Conservation (phyloP, 2,888 invertebrate species). For the Mimachlamys varia region DNA sequence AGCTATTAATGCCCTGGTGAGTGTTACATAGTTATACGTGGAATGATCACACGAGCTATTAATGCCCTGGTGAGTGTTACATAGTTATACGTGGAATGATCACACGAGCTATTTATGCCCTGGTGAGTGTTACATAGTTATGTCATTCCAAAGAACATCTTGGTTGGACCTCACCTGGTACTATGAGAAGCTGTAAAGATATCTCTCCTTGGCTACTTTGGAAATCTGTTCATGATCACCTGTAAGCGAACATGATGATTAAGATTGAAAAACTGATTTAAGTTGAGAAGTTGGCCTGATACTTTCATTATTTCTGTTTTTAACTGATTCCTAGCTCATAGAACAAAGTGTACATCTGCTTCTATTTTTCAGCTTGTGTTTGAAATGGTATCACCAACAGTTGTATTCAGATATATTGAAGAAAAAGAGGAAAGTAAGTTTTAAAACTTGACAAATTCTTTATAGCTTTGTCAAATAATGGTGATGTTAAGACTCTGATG, state of each 20-base stretch:
- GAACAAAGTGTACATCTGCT: not conserved
- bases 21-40: constrained; percentile 60
- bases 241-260: too few relatives aligned
- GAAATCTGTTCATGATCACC: too few relatives aligned
- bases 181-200: too few relatives aligned
- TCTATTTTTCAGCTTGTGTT: constrained; percentile 84
- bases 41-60: constrained; percentile 67
- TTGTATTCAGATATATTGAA: constrained; percentile 93
- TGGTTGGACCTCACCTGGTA: too few relatives aligned
- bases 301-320: too few relatives aligned
- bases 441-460: not conserved
- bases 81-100: constrained; percentile 69
- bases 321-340: too few relatives aligned
- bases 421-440: constrained; percentile 76
- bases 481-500: not conserved
- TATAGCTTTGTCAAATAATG: too few relatives aligned
- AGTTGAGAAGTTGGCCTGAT: too few relatives aligned
- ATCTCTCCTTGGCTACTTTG: too few relatives aligned
- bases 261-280: too few relatives aligned
- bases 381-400: constrained; percentile 91
- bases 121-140: constrained; percentile 63
- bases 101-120: constrained; percentile 64
- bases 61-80: constrained; percentile 63
- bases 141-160: too few relatives aligned
- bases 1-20: constrained; percentile 68